Base-by-base conservation (phyloP, 2,797 vertebrate species). In the Hafferia zeledoni region DNA sequence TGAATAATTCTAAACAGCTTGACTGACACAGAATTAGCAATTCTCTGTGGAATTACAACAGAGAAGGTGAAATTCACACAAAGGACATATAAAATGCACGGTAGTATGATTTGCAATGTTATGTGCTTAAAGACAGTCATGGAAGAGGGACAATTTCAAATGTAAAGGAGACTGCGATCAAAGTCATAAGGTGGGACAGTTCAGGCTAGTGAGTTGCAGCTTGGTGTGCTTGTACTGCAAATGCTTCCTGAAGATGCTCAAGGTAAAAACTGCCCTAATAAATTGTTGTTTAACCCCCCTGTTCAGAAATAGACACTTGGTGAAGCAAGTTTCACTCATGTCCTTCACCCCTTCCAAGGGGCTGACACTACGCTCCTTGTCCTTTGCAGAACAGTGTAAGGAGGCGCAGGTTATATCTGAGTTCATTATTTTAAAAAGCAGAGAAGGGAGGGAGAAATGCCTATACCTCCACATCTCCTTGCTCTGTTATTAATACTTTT, bases 401-500 rank as follows among this genome's bases (percentile, higher is more conserved):
- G 44, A 52, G 52, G n/a, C 53, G 6, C 3, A 22, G 8, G 31
- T 19, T 59, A 15, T 12, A 53, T 43, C 47, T 2, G 16, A 80
- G 67, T 47, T 72, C 83, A n/a, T 94, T 78, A 52, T 46, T 89
- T 71, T 18, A 35, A 52, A 93, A 90, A 55, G 80, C 3, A 10
- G 41, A 56, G 87, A 72, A 83, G 46, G 72, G 49, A 89, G 47
- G n/a, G 50, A 71, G 78, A 63, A 90, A 63, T 20, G 55, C 53
- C 93, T 76, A 70, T 75, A 91, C 79, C 74, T 90, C 84, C 82
- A 80, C 88, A 75, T 92, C 83, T 91, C 67, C 77, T 41, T 75
- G n/a, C 53, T 81, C 90, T 53, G 60, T 88, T 96, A 94, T 93
- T 97, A 96, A 95, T 94, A 89, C 59, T 80, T 93, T 94, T 91